A percentile compares a stretch with the other conserved stretches of the same genome.
Conservation (phyloP, 2,797 vertebrate species). For the Psittacula derbiana region DNA sequence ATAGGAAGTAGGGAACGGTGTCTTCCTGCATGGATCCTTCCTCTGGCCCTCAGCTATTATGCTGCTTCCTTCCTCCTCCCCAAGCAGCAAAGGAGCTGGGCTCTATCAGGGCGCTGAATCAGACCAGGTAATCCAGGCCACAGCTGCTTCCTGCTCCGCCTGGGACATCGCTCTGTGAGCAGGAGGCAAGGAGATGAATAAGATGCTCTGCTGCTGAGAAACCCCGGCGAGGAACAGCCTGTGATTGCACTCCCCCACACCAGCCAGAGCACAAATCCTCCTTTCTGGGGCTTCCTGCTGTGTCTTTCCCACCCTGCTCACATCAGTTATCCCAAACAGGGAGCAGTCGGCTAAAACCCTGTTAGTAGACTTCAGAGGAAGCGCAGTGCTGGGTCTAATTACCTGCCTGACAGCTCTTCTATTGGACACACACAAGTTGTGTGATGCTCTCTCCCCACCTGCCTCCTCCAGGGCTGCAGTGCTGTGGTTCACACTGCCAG, state of each 20-base stretch:
- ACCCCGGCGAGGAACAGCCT: not conserved
- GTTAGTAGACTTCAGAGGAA: not conserved
- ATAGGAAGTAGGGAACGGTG: not conserved
- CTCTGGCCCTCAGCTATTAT: slow-evolving; percentile 12
- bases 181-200: slow-evolving; percentile 3
- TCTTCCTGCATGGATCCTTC: not conserved
- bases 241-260: not conserved
- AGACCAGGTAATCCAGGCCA: slow-evolving; percentile 33
- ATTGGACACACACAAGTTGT: not conserved
- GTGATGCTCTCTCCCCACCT: fast-evolving
- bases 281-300: slow-evolving; percentile 4
- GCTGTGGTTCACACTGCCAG: fast-evolving
- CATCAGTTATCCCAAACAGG: slow-evolving; percentile 25
- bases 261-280: not conserved
- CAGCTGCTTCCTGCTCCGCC: slow-evolving; percentile 55
- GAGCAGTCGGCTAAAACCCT: not conserved
- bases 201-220: not conserved
- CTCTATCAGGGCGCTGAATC: not conserved
- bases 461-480: not conserved
- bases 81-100: not conserved
- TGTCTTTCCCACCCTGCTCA: not conserved
- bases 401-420: not conserved
- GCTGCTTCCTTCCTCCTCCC: slow-evolving; percentile 58
- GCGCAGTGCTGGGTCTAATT: not conserved
- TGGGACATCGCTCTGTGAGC: fast-evolving